Conservation (phyloP, 1,140 invertebrate species). For the Philopotamus ludificatus region DNA sequence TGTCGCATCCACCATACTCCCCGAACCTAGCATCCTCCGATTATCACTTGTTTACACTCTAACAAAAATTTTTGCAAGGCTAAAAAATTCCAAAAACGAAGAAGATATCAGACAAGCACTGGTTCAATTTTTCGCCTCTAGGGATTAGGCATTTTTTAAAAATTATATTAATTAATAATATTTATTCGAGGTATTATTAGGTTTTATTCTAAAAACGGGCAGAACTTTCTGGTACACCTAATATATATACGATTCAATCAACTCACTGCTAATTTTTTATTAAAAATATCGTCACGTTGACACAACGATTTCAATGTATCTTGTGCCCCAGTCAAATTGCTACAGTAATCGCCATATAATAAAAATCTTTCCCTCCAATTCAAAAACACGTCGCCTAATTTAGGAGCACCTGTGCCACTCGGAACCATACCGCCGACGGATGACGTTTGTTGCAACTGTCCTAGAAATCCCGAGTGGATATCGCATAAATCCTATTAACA, state of each 20-base stretch:
- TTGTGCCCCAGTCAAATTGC: slow-evolving; percentile 83
- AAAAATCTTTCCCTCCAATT: slow-evolving; percentile 88
- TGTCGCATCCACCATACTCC: too few relatives aligned
- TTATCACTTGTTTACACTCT: too few relatives aligned
- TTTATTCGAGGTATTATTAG: too few relatives aligned
- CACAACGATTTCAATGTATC: slow-evolving; percentile 55
- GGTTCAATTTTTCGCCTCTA: too few relatives aligned
- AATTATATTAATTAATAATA: too few relatives aligned
- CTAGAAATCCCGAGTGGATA: slow-evolving; percentile 81
- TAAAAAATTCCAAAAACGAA: too few relatives aligned
- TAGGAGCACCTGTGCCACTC: slow-evolving; percentile 43
- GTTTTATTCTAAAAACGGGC: too few relatives aligned
- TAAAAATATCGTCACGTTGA: slow-evolving; percentile 46
- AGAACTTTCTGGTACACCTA: too few relatives aligned
- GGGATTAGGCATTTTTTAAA: too few relatives aligned
- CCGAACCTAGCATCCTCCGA: too few relatives aligned
- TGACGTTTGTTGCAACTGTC: slow-evolving; percentile 73
- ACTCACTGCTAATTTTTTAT: slow-evolving; percentile 33
- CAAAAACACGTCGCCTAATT: slow-evolving; percentile 77
- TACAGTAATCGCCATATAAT: slow-evolving; percentile 94
- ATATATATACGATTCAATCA: background rate
- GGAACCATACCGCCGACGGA: slow-evolving; percentile 39
- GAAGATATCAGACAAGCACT: too few relatives aligned
- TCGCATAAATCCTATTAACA: slow-evolving; percentile 72
- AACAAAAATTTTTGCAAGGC: too few relatives aligned